phyloP scores from a whole-genome alignment of 2,888 invertebrate species.

The Argynnis bischoffii region DNA sequence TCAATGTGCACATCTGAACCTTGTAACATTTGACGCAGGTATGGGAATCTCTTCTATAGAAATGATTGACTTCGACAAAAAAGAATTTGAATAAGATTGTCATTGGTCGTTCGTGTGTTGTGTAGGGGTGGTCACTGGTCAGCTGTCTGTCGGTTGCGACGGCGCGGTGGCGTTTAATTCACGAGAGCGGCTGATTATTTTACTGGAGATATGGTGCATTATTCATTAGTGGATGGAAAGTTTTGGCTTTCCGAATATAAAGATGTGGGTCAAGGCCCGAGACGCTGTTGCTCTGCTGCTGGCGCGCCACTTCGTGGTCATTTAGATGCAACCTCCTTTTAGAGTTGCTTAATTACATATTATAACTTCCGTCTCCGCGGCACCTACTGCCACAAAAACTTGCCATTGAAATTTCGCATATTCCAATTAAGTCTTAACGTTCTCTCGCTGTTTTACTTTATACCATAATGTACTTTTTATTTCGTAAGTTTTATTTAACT shows the following conservation, averaged over 20 bases:
- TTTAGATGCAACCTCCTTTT: constrained; percentile 60
- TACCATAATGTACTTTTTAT: too few relatives aligned
- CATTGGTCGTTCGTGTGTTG: background rate
- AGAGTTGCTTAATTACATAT: constrained; percentile 53
- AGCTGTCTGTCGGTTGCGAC: constrained; percentile 7
- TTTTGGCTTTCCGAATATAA: constrained; percentile 61
- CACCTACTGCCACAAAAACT: background rate
- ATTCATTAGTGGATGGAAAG: constrained; percentile 63
- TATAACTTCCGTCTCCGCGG: constrained; percentile 47
- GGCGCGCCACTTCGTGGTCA: constrained; percentile 44
- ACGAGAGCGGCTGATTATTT: constrained; percentile 22
- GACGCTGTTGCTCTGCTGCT: constrained; percentile 35
- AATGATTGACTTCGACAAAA: background rate
- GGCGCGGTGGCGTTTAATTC: constrained; percentile 23
- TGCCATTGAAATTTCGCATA: background rate
- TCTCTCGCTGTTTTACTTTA: background rate
- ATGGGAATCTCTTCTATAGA: background rate
- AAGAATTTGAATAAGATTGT: background rate
- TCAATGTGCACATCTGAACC: too few relatives aligned
- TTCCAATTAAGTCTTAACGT: background rate
- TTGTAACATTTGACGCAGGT: too few relatives aligned
- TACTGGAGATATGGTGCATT: constrained; percentile 45
- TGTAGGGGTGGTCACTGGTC: background rate
- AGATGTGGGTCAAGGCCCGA: constrained; percentile 62
- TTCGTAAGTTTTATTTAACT: too few relatives aligned